phyloP scores from a whole-genome alignment of 2,797 vertebrate species.

The Eulemur albifrons region DNA sequence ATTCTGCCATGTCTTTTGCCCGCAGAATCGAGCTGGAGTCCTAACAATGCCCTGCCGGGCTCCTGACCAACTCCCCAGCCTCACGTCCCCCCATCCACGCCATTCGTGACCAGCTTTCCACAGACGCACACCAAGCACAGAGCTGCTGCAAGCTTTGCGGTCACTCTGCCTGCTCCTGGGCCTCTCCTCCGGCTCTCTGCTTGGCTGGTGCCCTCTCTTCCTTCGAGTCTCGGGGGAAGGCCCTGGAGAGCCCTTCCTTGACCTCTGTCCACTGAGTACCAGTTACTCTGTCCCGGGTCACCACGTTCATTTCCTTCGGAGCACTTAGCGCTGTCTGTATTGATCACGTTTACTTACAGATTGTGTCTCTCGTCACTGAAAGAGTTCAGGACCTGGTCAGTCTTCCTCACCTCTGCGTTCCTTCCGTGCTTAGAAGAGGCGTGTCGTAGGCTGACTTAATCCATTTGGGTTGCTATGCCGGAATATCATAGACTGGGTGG shows the following conservation, averaged over 20 bases:
- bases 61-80: neutral
- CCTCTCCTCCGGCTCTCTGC: neutral
- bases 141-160: neutral
- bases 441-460: fast-evolving
- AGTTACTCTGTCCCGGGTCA: neutral
- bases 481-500: neutral
- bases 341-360: neutral
- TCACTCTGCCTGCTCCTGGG: neutral
- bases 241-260: neutral
- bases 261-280: neutral
- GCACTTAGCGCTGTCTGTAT: neutral
- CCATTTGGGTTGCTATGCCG: no score
- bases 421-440: neutral
- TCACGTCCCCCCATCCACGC: no score
- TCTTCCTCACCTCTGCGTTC: neutral
- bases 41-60: neutral
- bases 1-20: neutral
- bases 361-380: neutral
- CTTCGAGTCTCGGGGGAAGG: neutral
- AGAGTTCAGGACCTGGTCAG: neutral
- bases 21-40: neutral
- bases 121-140: neutral
- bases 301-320: neutral
- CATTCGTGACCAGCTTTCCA: fast-evolving
- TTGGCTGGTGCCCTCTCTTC: neutral